Evolutionary conservation across 2,797 vertebrate species (phyloP), one percentile per base, ranked within the genome.

Genomic region (Centropyge bicolor): DNA sequence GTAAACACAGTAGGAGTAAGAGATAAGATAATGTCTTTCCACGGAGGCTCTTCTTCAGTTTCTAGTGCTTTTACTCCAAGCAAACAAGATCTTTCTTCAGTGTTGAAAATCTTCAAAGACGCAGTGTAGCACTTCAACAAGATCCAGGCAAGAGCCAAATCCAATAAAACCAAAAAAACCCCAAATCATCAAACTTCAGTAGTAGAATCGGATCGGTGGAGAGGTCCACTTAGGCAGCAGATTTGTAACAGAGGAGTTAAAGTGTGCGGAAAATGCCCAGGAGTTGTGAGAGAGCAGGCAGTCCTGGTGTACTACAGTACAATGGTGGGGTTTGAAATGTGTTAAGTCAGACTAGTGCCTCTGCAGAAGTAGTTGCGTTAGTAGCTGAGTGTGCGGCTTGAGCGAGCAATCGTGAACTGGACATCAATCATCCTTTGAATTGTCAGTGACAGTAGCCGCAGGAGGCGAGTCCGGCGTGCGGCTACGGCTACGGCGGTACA

Each of bases 401-500:
- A 89, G 81, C 80, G 40, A 74, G 83, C 64, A 38, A 65, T 63
- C 19, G 59, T 81, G 63, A 76, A 71, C 56, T 27, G 54, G 62
- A 49, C 24, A 74, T 94, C 91, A 94, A 82, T 93, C 87, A 13
- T 89, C 88, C 82, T 94, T 95, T 3, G 86, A 20, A 74, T 59
- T 82, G 87, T 89, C 87, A 38, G 84, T 80, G 81, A 78, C 40
- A 0, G 78, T 3, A 9, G 70, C 13, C 49, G 48, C 45, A 0
- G 86, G 80, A 11, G 81, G 24, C 6, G 84, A 56, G 59, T 76
- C 70, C 1, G 68, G 73, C 5, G 46, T 62, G 7, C 88, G 88
- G 84, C 95, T 94, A 8, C 88, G 88, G 84, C 95, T 94, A 8
- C 96, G 94, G 60, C 75, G 90, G 90, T 98, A 99, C 73, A 99